A percentile compares a stretch with the other conserved stretches of the same genome.
These are phyloP conservation scores for Hassar affinis DNA, from an alignment of 2,113 vertebrate species.

Conservation along the genomic window DNA sequence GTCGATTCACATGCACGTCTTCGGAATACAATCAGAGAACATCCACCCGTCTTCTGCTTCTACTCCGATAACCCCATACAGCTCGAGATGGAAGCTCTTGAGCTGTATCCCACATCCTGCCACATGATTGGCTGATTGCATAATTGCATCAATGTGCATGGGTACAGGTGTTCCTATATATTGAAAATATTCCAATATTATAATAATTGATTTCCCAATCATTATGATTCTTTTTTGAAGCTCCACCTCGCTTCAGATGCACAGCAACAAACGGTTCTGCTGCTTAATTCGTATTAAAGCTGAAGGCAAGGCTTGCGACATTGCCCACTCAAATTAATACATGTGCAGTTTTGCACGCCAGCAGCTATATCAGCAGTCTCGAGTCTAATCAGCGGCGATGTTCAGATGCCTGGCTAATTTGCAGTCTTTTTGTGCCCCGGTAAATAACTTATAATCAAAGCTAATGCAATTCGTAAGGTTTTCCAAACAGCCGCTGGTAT, in stretches of 20 bases:
- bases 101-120: too few species aligned
- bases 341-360: not conserved
- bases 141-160: too few species aligned
- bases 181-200: too few species aligned
- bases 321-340: not conserved
- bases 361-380: not conserved
- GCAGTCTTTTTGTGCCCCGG: not conserved
- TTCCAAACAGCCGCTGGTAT: constrained; percentile 5
- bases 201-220: too few species aligned
- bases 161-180: too few species aligned
- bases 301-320: not conserved
- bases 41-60: too few species aligned
- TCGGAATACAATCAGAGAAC: too few species aligned
- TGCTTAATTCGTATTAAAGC: not conserved
- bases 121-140: too few species aligned
- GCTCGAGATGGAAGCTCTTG: too few species aligned
- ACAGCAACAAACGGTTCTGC: not conserved
- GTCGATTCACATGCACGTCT: too few species aligned
- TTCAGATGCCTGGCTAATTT: constrained; percentile 12
- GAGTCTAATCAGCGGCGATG: not conserved
- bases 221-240: not conserved
- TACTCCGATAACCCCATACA: too few species aligned
- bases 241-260: not conserved
- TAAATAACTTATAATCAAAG: constrained; percentile 8
- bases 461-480: not conserved